Conservation (phyloP, 2,797 vertebrate genomes). For the Crenichthys baileyi region DNA sequence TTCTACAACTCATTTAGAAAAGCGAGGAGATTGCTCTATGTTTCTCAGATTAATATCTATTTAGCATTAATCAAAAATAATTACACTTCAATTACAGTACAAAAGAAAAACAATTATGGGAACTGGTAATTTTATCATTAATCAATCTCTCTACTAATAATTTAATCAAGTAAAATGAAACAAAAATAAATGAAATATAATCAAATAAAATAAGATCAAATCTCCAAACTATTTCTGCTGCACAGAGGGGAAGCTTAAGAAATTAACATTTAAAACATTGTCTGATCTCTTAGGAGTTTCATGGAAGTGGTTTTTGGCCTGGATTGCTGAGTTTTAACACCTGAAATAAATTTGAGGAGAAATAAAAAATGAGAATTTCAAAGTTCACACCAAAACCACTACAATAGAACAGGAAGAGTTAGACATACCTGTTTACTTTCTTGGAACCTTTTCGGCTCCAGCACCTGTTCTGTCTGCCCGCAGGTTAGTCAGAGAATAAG, state of each 20-base stretch:
- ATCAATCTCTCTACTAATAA: neutral
- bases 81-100: neutral
- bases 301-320: neutral
- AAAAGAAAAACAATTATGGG: neutral
- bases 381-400: neutral
- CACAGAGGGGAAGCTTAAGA: neutral
- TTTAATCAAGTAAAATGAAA: neutral
- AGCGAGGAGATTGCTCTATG: neutral
- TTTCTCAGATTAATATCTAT: conserved; percentile 1
- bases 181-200: neutral
- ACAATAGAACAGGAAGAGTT: neutral
- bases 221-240: neutral
- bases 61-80: conserved; percentile 1
- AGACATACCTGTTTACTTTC: neutral
- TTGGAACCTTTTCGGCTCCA: neutral
- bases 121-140: neutral
- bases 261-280: no score
- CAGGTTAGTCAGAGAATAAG: no score
- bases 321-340: neutral
- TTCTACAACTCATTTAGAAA: neutral
- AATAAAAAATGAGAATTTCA: neutral
- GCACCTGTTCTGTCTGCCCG: no score
- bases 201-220: neutral
- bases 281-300: neutral
- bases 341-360: neutral